A percentile compares a stretch with the other conserved stretches of the same genome.
Evolutionary conservation across 2,888 invertebrate species (phyloP).

Genomic region (Harpalus rufipes): DNA sequence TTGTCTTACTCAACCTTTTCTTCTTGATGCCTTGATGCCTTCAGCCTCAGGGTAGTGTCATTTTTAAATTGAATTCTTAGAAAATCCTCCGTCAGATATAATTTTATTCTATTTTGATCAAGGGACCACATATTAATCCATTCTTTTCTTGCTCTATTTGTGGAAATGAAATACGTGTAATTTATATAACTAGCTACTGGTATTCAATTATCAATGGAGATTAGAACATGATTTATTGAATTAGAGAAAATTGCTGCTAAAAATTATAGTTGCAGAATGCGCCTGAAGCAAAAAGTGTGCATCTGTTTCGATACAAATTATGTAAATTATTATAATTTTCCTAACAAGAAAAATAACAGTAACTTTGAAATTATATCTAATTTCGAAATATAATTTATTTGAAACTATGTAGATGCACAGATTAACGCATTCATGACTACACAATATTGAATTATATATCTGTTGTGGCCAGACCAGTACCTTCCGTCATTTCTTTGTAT

Average conservation of each 20-base stretch:
- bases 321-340: constrained; percentile 20
- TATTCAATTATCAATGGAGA: constrained; percentile 19
- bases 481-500: no score
- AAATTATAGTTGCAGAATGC: constrained; percentile 18
- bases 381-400: background rate
- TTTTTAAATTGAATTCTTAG: constrained; percentile 48
- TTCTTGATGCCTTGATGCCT: background rate
- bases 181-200: constrained; percentile 35
- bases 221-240: constrained; percentile 40
- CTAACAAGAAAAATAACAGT: constrained; percentile 3
- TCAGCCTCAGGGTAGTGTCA: constrained; percentile 34
- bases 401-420: background rate
- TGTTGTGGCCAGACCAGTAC: no score
- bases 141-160: background rate
- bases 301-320: constrained; percentile 6
- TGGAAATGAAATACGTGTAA: constrained; percentile 7
- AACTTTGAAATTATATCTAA: background rate
- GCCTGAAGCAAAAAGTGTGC: background rate
- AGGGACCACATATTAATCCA: constrained; percentile 9
- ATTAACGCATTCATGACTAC: no score
- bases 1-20: constrained; percentile 19
- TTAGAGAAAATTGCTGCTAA: constrained; percentile 34
- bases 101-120: constrained; percentile 33
- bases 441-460: no score
- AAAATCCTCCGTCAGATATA: constrained; percentile 28